Evolutionary conservation across 1,140 invertebrate species (phyloP), one percentile per base, ranked within the genome.

Genomic region (Rhynchophorus ferrugineus): DNA sequence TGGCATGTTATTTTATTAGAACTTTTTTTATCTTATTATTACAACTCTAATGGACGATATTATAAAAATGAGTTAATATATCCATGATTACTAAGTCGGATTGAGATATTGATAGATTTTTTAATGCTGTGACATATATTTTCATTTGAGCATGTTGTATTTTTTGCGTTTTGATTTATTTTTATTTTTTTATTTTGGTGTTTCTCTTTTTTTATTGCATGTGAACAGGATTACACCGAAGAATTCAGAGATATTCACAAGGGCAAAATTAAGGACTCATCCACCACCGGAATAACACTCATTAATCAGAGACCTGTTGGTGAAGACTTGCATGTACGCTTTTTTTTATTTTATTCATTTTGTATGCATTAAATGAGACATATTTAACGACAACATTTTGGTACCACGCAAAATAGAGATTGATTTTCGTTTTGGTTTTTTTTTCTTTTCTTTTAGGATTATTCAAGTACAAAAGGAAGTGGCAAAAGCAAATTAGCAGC

Each of bases 221-320:
- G 34, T 45, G 34, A 49, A 69, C 79, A 95, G 91, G 91, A 95
- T 75, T 95, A 95, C 76, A 91, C 87, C 58, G 91, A 95, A 78
- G 91, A 95, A 75, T 94, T 95, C 76, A 81, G 91, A 62, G 91
- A 95, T 75, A 95, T 95, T 76, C 84, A 87, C 65, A 94, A 94
- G 75, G 88, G 89, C 68, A 92, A 89, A 76, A 88, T 86, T 60
- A 93, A 93, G 80, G 87, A 90, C 73, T 82, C 87, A 59, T 77
- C 90, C 63, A 86, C 87, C 54, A 88, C 91, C 61, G 87, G 86
- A 68, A 96, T 98, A 73, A 96, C 90, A 48, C 83, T 98, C 61
- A 93, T 98, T 73, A 93, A 95, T 79, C 93, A 96, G 72, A 84
- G 92, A 63, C 86, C 88, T 53, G 92, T 96, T 66, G 84, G 85